Evolutionary conservation across 2,797 vertebrate species (phyloP), one percentile per base, ranked within the genome.

Genomic region (Melanotaenia maccullochi): DNA sequence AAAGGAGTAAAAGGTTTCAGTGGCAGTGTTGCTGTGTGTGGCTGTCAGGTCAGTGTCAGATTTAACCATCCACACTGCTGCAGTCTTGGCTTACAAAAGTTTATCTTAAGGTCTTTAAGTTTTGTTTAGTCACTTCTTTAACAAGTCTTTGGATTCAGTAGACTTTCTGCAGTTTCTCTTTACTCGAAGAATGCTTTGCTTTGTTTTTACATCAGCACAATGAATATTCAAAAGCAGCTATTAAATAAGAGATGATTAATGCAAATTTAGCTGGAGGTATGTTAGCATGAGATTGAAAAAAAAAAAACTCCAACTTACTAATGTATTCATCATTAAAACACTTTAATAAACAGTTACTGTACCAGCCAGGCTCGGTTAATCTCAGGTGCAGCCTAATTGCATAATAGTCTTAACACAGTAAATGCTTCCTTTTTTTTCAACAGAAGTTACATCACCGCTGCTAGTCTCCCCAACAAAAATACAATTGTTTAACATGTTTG

Each of bases 381-480:
- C 36, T 84, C 36, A 64, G 60, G 28, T 68, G 73, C 32, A 25
- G 35, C 57, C 20, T 79, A 68, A 79, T 76, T 85, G 71, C 38
- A 24, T 81, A 87, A 88, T 28, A 35, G 62, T 74, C 77, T 84
- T 80, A 86, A 64, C 81, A 78, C 73, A 75, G 64, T 76, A 35
- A 79, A 68, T 59, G 42, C 58, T 71, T 82, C 66, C 74, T 8
- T 33, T 76, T 5, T 30, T 76, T 60, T 54, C 56, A 49, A 76
- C 68, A 82, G 71, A 61, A 1, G 68, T 87, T 87, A 83, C 62
- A 75, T 89, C 70, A 84, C 56, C 30, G 52, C 30, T 24, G 59
- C 52, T 42, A 11, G 66, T 71, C 65, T 33, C 32, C 11, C 13
- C 12, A 42, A 86, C 58, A 33, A 75, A 72, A 83, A 55, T 49